Base-by-base conservation (phyloP, 2,797 vertebrate genomes). In the Arrhamphus sclerolepis region DNA sequence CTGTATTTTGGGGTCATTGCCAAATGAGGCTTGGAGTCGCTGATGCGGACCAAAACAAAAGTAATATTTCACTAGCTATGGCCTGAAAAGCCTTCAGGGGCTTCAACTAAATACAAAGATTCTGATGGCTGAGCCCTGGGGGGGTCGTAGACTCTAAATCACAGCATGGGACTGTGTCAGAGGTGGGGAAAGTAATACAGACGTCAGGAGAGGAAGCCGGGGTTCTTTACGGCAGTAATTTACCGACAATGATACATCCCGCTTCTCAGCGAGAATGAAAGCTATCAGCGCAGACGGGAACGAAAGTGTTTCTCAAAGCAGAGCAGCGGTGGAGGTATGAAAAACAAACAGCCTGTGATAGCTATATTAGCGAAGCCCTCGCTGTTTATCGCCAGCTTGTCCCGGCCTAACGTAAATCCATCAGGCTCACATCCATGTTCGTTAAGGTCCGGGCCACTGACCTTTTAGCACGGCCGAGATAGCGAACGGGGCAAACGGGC, bases 361-460 rank as follows among this genome's bases (percentile, higher is more conserved):
- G 61, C 68, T 59, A 4, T 73, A 68, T 80, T 72, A 78, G 71
- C 16, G 21, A 62, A 61, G 48, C 65, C 57, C 62, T 38, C 18
- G 31, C 46, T 20, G 46, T 80, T 72, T 78, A 77, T 85, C 41
- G 17, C 52, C n/a, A 4, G 62, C 73, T 72, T 73, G 78, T 78
- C 83, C 71, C 67, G 68, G 22, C 82, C 52, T 82, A 11, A 69
- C 56, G 64, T 89, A 85, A 91, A 91, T 84, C 85, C 64, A 68
- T 91, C 82, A 88, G 78, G 75, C 64, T 80, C 43, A 21, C 67
- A 63, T 84, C 76, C 78, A 78, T 48, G 76, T 88, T 62, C 24
- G 78, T 77, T 69, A 42, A 60, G 62, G 66, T 81, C 81, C 29
- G 49, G 56, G 66, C 47, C 21, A 14, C 48, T 93, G 84, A 91